Evolutionary conservation across 2,888 invertebrate genomes (phyloP).

Genomic region (Stenodera caucasica): DNA sequence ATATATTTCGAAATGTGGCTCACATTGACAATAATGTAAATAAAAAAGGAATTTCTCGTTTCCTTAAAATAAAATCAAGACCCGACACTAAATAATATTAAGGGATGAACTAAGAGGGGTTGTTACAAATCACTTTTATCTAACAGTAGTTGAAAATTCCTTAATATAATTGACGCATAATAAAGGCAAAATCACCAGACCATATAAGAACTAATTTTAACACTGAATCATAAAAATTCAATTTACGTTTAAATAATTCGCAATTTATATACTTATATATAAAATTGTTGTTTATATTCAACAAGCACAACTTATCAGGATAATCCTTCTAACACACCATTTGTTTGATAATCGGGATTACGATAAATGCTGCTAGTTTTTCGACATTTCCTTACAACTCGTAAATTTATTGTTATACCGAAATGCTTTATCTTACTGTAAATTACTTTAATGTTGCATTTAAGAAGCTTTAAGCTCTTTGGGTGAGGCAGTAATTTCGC

Average conservation of each 20-base stretch:
- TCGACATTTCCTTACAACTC: slow-evolving; percentile 41
- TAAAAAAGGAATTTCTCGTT: slow-evolving; percentile 13
- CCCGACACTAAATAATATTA: slow-evolving; percentile 20
- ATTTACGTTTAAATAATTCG: background rate
- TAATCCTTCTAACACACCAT: slow-evolving; percentile 44
- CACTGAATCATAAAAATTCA: too few relatives aligned
- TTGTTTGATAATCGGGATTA: slow-evolving; percentile 42
- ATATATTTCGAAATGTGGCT: slow-evolving; percentile 34
- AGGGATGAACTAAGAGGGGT: slow-evolving; percentile 14
- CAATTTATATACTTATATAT: background rate
- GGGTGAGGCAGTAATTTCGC: slow-evolving; percentile 20
- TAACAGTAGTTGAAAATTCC: slow-evolving; percentile 21
- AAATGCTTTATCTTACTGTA: slow-evolving; percentile 42
- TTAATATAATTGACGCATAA: slow-evolving; percentile 14
- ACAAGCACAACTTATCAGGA: slow-evolving; percentile 40
- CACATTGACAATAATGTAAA: slow-evolving; percentile 20
- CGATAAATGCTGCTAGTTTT: slow-evolving; percentile 42
- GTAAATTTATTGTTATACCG: slow-evolving; percentile 41
- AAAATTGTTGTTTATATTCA: background rate
- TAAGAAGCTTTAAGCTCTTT: slow-evolving; percentile 43
- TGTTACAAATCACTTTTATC: slow-evolving; percentile 28
- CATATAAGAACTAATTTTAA: slow-evolving; percentile 17
- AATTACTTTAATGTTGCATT: slow-evolving; percentile 41
- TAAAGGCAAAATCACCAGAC: slow-evolving; percentile 22
- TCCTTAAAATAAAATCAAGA: slow-evolving; percentile 8